phyloP scores from a whole-genome alignment of 2,888 invertebrate species.

The Dermolepida albohirtum region DNA sequence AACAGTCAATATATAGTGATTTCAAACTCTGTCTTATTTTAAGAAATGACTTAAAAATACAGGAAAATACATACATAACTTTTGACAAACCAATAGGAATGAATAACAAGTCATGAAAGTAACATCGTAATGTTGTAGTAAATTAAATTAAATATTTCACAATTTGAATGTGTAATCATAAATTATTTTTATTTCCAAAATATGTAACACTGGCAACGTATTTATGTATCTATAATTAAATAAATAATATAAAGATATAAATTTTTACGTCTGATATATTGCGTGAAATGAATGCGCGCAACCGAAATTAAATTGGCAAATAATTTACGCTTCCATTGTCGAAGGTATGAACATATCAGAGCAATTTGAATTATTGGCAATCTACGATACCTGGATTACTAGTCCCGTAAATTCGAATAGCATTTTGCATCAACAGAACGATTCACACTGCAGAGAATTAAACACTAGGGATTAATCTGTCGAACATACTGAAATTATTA shows the following conservation, averaged over 20 bases:
- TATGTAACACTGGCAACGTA: too few relatives aligned
- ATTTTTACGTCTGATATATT: background rate
- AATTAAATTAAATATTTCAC: too few relatives aligned
- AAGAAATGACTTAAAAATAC: too few relatives aligned
- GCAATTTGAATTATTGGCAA: constrained; percentile 29
- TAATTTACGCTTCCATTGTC: constrained; percentile 28
- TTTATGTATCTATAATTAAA: background rate
- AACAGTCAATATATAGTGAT: too few relatives aligned
- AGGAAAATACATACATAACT: too few relatives aligned
- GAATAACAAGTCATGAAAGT: too few relatives aligned
- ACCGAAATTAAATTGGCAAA: constrained; percentile 17
- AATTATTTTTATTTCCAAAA: too few relatives aligned
- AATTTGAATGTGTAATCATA: too few relatives aligned
- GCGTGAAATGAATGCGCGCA: background rate
- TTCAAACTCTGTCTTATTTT: too few relatives aligned
- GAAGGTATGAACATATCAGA: constrained; percentile 11
- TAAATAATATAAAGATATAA: background rate
- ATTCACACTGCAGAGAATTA: constrained; percentile 18
- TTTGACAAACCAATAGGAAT: too few relatives aligned
- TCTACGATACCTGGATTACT: background rate
- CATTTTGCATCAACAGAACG: constrained; percentile 10
- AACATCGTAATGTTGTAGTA: too few relatives aligned
- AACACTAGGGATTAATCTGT: constrained; percentile 11
- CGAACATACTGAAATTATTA: constrained; percentile 9
- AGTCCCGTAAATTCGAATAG: constrained; percentile 14